A percentile compares a stretch with the other conserved stretches of the same genome.
phyloP scores from a whole-genome alignment of 2,888 invertebrate genomes.

The Hofmannophila pseudospretella region DNA sequence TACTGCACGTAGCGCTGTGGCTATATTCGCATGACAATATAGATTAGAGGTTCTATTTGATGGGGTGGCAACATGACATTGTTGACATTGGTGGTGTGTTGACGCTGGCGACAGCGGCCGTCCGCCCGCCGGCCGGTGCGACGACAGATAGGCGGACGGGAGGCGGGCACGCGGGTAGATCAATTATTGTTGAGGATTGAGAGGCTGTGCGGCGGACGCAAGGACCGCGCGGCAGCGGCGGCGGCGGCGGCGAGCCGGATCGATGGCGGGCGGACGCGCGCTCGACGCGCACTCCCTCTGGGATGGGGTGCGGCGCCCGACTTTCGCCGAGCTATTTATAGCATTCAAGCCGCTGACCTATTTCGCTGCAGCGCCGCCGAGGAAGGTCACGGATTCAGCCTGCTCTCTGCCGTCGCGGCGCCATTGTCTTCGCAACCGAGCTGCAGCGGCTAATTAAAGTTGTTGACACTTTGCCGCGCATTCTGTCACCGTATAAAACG shows the following conservation, averaged over 20 bases:
- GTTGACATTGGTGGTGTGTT: constrained; percentile 19
- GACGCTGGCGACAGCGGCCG: neutral
- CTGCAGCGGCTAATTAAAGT: constrained; percentile 73
- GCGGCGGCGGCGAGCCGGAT: constrained; percentile 32
- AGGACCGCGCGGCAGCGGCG: constrained; percentile 17
- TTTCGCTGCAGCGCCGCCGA: constrained; percentile 71
- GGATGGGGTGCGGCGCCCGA: constrained; percentile 70
- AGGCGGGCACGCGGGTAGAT: neutral
- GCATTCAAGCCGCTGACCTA: constrained; percentile 77
- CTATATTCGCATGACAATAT: too few relatives aligned
- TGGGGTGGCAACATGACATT: constrained; percentile 9
- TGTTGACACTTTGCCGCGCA: constrained; percentile 62
- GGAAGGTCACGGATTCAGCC: constrained; percentile 76
- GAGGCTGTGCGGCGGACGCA: constrained; percentile 14
- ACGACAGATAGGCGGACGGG: neutral
- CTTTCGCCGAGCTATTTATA: constrained; percentile 77
- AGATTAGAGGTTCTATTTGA: neutral
- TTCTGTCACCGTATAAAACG: constrained; percentile 39
- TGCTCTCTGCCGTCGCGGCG: constrained; percentile 65
- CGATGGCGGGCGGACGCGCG: constrained; percentile 40
- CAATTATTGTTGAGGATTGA: neutral
- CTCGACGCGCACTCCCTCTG: constrained; percentile 45
- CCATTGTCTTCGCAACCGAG: constrained; percentile 70
- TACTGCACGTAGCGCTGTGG: too few relatives aligned
- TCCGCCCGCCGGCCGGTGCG: neutral